Evolutionary conservation across 2,797 vertebrate species (phyloP).

Genomic region (Lindbergichthys nudifrons): DNA sequence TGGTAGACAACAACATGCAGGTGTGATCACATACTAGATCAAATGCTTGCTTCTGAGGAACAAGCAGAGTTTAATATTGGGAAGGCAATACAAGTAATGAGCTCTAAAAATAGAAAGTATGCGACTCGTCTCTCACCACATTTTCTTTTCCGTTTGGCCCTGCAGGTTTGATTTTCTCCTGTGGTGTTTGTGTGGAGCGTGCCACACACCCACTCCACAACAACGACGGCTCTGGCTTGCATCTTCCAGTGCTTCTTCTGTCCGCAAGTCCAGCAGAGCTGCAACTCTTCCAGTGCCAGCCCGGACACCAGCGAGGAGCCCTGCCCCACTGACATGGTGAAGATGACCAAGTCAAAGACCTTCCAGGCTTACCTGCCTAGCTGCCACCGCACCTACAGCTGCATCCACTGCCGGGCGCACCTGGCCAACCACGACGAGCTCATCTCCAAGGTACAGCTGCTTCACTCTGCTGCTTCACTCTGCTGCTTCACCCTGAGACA

Average conservation of each 20-base stretch:
- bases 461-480: neutral
- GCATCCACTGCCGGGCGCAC: slow-evolving; percentile 99
- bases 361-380: slow-evolving; percentile 98
- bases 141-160: slow-evolving; percentile 13
- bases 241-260: slow-evolving; percentile 96
- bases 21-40: slow-evolving; percentile 52
- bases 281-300: slow-evolving; percentile 90
- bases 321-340: slow-evolving; percentile 94
- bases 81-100: slow-evolving; percentile 51
- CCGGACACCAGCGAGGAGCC: slow-evolving; percentile 90
- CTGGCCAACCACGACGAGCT: slow-evolving; percentile 98
- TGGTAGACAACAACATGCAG: slow-evolving; percentile 25
- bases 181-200: slow-evolving; percentile 92
- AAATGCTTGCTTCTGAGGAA: slow-evolving; percentile 50
- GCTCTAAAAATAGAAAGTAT: slow-evolving; percentile 47
- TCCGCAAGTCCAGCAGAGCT: slow-evolving; percentile 95
- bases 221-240: slow-evolving; percentile 97
- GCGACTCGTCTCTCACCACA: slow-evolving; percentile 32
- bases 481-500: neutral
- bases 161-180: slow-evolving; percentile 91
- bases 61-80: slow-evolving; percentile 33
- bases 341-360: slow-evolving; percentile 98
- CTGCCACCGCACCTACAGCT: slow-evolving; percentile 98
- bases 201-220: slow-evolving; percentile 93
- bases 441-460: slow-evolving; percentile 93